Percentiles rank a stretch among this genome's conserved stretches.
Evolutionary conservation across 2,888 invertebrate species (phyloP).

Genomic region (Leucozona laternaria): DNA sequence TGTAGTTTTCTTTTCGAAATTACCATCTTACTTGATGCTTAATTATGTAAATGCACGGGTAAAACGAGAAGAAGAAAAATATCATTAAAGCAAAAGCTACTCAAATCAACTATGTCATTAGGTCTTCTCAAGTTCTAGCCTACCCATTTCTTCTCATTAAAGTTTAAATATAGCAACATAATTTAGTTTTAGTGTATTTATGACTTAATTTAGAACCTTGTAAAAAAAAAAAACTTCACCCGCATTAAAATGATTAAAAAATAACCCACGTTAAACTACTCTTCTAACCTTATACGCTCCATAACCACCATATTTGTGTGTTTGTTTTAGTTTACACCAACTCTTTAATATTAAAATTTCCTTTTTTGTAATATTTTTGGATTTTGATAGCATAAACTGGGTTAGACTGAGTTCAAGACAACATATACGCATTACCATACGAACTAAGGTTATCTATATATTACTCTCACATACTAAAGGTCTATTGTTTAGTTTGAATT

Average conservation of each 20-base stretch:
- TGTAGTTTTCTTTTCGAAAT: too few species aligned
- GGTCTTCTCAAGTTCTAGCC: not conserved
- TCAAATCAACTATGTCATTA: not conserved
- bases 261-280: not conserved
- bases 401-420: constrained; percentile 2
- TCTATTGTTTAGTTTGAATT: not conserved
- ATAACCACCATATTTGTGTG: not conserved
- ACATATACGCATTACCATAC: not conserved
- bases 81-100: not conserved
- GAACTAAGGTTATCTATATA: not conserved
- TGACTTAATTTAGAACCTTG: not conserved
- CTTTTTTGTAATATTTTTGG: too few species aligned
- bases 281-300: not conserved
- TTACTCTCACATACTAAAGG: constrained; percentile 7
- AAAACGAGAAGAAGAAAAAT: not conserved
- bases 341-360: not conserved
- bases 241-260: not conserved
- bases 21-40: too few species aligned
- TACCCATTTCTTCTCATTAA: not conserved
- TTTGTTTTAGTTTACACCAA: not conserved
- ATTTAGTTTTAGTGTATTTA: not conserved
- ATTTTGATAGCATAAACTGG: constrained; percentile 3
- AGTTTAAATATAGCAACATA: not conserved
- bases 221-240: not conserved
- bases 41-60: not conserved